Conservation (phyloP, 1,140 invertebrate species). For the Lamellibrachia luymesi region DNA sequence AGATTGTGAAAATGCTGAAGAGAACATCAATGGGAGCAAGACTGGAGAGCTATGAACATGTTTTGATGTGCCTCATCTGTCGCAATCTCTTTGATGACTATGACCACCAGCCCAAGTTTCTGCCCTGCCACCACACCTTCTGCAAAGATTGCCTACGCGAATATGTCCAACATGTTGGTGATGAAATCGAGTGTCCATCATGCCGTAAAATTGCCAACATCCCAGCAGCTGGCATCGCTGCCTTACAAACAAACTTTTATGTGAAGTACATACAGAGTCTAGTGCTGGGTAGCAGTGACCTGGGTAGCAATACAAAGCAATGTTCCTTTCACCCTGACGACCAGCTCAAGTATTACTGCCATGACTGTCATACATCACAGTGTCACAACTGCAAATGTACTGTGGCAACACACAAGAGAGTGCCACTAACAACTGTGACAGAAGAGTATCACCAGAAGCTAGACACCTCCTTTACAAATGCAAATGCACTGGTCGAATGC, state of each 20-base stretch:
- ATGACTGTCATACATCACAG: conserved; percentile 17
- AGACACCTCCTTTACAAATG: conserved; percentile 26
- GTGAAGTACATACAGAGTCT: conserved; percentile 31
- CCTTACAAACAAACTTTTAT: conserved; percentile 30
- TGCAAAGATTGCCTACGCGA: conserved; percentile 30
- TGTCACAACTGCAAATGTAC: conserved; percentile 20
- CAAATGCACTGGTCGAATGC: conserved; percentile 26
- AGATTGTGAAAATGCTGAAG: neutral
- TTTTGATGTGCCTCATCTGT: conserved; percentile 30
- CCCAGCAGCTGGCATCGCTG: conserved; percentile 27
- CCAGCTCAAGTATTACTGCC: conserved; percentile 22
- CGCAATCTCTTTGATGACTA: conserved; percentile 29
- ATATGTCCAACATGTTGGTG: conserved; percentile 27
- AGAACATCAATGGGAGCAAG: conserved; percentile 17
- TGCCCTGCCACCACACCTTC: conserved; percentile 31
- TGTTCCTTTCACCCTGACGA: conserved; percentile 14
- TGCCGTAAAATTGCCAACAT: conserved; percentile 28
- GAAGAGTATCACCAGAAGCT: conserved; percentile 30
- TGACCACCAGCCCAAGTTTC: conserved; percentile 30
- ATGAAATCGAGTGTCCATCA: conserved; percentile 30
- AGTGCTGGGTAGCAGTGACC: conserved; percentile 20
- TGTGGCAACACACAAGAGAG: conserved; percentile 13
- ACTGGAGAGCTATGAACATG: conserved; percentile 29
- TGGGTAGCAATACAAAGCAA: neutral
- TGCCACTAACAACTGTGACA: conserved; percentile 21